These are phyloP conservation scores for Keiferia lycopersicella DNA, from an alignment of 2,888 invertebrate species.

Conservation along the genomic window DNA sequence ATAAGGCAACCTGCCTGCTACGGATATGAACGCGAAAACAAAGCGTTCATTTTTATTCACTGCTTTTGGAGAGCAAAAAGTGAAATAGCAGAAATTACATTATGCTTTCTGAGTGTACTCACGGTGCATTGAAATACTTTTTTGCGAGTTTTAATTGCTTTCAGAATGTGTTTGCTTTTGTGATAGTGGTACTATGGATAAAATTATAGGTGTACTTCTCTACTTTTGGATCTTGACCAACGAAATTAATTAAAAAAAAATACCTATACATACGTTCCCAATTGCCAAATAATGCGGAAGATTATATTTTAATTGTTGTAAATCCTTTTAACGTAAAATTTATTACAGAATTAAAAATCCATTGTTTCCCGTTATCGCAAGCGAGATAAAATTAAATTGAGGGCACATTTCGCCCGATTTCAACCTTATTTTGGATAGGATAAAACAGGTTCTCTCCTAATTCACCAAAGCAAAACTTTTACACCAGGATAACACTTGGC, in stretches of 20 bases:
- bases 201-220: too few species aligned
- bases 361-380: background rate
- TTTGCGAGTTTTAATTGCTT: slow-evolving; percentile 8
- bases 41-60: slow-evolving; percentile 9
- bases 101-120: slow-evolving; percentile 5
- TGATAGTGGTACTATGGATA: background rate
- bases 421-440: slow-evolving; percentile 13
- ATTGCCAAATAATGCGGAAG: background rate
- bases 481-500: too few species aligned
- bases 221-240: background rate
- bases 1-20: background rate
- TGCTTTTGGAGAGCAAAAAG: slow-evolving; percentile 4
- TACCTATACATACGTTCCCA: background rate
- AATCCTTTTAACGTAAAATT: background rate
- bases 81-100: slow-evolving; percentile 8
- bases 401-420: slow-evolving; percentile 24
- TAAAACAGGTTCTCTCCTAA: background rate
- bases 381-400: slow-evolving; percentile 21
- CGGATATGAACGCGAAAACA: slow-evolving; percentile 6
- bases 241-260: background rate
- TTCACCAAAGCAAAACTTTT: background rate
- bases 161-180: slow-evolving; percentile 6
- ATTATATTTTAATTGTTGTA: background rate
- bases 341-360: slow-evolving; percentile 6
- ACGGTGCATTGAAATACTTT: slow-evolving; percentile 4